Percentiles rank a stretch among this genome's conserved stretches.
Conservation (phyloP, 2,888 invertebrate species). For the Caenorhabditis sulstoni region DNA sequence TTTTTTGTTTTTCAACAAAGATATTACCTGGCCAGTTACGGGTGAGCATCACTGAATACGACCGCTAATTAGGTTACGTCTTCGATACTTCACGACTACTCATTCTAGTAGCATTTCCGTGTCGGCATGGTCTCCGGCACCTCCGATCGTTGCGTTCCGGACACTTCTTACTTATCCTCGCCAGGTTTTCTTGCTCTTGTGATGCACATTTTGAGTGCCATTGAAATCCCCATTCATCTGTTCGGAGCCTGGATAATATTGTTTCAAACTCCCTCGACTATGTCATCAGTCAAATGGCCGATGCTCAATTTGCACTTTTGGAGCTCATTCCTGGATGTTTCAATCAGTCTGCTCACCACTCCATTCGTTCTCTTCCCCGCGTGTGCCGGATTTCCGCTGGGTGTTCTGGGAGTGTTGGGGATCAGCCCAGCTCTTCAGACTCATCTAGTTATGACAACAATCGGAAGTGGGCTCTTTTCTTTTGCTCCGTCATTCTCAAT, state of each 20-base stretch:
- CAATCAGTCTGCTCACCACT: slow-evolving; percentile 20
- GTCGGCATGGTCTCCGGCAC: background rate
- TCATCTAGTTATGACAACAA: background rate
- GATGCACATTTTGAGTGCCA: slow-evolving; percentile 7
- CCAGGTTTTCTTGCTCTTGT: slow-evolving; percentile 11
- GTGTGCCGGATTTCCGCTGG: slow-evolving; percentile 1
- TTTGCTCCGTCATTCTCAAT: too few relatives aligned
- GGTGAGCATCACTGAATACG: too few relatives aligned
- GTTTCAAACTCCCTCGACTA: slow-evolving; percentile 12
- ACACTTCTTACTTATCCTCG: slow-evolving; percentile 3
- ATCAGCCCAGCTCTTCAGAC: background rate
- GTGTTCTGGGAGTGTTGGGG: too few relatives aligned
- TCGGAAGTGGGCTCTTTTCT: too few relatives aligned
- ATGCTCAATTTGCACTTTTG: slow-evolving; percentile 22
- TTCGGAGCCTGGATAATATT: slow-evolving; percentile 26
- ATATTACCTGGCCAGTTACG: too few relatives aligned
- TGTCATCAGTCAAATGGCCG: slow-evolving; percentile 33
- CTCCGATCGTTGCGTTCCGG: slow-evolving; percentile 3
- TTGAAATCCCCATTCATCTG: slow-evolving; percentile 14
- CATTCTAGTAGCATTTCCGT: too few relatives aligned
- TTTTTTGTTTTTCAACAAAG: too few relatives aligned
- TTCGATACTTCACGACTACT: too few relatives aligned
- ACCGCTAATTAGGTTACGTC: too few relatives aligned
- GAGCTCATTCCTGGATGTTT: slow-evolving; percentile 31
- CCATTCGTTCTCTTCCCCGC: slow-evolving; percentile 24